Evolutionary conservation across 2,888 invertebrate genomes (phyloP), one percentile per base, ranked within the genome.

Genomic region (Pyrrhosoma nymphula): DNA sequence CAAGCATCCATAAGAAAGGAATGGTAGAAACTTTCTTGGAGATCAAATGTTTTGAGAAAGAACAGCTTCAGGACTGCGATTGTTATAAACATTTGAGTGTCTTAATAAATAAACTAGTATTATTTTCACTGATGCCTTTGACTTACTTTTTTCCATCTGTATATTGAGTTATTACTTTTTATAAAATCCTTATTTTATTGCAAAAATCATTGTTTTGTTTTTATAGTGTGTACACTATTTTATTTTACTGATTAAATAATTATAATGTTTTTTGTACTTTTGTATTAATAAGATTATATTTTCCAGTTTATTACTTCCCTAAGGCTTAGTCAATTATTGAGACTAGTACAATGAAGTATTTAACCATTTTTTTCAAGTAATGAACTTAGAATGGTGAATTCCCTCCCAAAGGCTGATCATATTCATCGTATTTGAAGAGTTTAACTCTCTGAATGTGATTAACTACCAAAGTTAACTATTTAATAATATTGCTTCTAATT

Each of bases 391-490:
- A 93, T 93, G 93, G 69, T 75, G 47, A 93, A 93, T 69, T 93
- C 93, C 93, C 93, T 93, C 69, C 93, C 69, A 35, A 93, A 93
- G 93, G 39, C 93, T 93, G 93, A 93, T 69, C 69, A 69, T 69
- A 69, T 47, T 63, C 69, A 69, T 93, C n/a, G 47, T 93, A 93
- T 93, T 69, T 69, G 69, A 93, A 75, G 69, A 93, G 69, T 93
- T 93, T 75, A 63, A 93, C 69, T 93, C 89, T 89, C 35, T 93
- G n/a, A 93, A 93, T 93, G 93, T 93, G 93, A 93, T 93, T 63
- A 26, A 93, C 75, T 93, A 93, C 93, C 93, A 93, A 93, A 93
- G 93, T 93, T 93, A 93, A 93, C 93, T 93, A 93, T 93, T 93
- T 93, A 93, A 93, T 69, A 93, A 39, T 93, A 93, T 47, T 93